phyloP scores from a whole-genome alignment of 2,888 invertebrate species.

The Brassicogethes aeneus region DNA sequence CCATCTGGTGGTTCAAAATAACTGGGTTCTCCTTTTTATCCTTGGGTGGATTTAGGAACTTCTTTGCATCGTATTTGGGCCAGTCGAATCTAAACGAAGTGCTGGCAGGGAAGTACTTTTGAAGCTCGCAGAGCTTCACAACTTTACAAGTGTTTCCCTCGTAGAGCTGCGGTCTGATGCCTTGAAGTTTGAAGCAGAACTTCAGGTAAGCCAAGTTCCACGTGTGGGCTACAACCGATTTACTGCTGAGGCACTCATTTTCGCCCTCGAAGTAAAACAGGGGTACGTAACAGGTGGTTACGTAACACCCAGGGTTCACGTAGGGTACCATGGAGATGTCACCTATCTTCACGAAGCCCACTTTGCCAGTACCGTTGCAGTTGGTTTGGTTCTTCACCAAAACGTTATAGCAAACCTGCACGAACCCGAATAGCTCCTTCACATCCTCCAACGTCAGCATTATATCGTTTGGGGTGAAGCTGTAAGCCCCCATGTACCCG shows the following conservation, averaged over 20 bases:
- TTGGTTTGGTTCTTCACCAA: constrained; percentile 2
- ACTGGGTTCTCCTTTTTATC: too few species aligned
- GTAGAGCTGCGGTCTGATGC: constrained; percentile 8
- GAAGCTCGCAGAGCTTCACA: constrained; percentile 8
- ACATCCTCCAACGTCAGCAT: constrained; percentile 9
- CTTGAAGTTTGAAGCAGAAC: constrained; percentile 12
- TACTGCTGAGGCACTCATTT: constrained; percentile 7
- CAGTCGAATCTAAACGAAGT: constrained; percentile 10
- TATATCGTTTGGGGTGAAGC: constrained; percentile 5
- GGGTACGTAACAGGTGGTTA: constrained; percentile 10
- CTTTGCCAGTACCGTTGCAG: too few species aligned
- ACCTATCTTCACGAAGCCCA: constrained; percentile 12
- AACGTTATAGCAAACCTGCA: too few species aligned
- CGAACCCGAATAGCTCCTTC: constrained; percentile 1
- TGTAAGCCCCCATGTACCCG: constrained; percentile 3
- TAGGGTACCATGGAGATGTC: constrained; percentile 10
- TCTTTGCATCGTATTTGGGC: constrained; percentile 2
- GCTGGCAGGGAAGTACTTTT: constrained; percentile 9
- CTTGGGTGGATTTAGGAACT: too few species aligned
- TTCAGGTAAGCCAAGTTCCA: constrained; percentile 13
- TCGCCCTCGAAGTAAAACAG: constrained; percentile 14
- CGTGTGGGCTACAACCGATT: constrained; percentile 6
- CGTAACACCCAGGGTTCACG: constrained; percentile 6
- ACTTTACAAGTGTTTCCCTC: constrained; percentile 4
- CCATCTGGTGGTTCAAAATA: too few species aligned